phyloP scores from a whole-genome alignment of 2,797 vertebrate genomes.

The Typhlichthys eigenmanni region DNA sequence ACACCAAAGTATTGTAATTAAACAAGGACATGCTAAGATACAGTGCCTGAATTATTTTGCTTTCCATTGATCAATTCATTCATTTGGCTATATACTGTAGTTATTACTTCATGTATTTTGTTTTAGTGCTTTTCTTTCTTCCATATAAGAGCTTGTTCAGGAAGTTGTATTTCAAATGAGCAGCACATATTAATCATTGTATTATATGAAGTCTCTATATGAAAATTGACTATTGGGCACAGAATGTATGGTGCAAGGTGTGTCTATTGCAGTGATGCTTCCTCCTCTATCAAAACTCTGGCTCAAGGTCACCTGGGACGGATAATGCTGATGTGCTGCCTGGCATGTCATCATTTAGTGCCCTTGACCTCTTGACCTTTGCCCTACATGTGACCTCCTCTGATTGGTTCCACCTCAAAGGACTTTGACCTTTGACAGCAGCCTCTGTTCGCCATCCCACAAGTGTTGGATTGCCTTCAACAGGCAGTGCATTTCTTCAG shows the following conservation, averaged over 20 bases:
- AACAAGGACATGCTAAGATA: slow-evolving; percentile 71
- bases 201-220: slow-evolving; percentile 67
- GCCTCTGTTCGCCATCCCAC: not conserved
- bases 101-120: slow-evolving; percentile 76
- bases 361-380: slow-evolving; percentile 46
- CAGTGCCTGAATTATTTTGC: slow-evolving; percentile 77
- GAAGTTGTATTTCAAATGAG: slow-evolving; percentile 70
- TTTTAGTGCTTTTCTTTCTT: slow-evolving; percentile 50
- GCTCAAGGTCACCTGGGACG: slow-evolving; percentile 32
- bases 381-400: slow-evolving; percentile 51
- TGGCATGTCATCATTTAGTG: slow-evolving; percentile 43
- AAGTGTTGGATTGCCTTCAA: slow-evolving; percentile 47
- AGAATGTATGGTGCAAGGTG: slow-evolving; percentile 18
- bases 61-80: slow-evolving; percentile 83
- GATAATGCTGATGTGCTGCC: slow-evolving; percentile 48
- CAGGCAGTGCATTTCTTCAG: slow-evolving; percentile 70
- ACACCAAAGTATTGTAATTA: slow-evolving; percentile 46
- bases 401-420: slow-evolving; percentile 28
- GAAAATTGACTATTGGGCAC: slow-evolving; percentile 14
- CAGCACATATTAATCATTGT: slow-evolving; percentile 46
- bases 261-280: slow-evolving; percentile 18
- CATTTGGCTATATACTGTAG: slow-evolving; percentile 78
- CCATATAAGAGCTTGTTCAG: slow-evolving; percentile 82
- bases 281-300: slow-evolving; percentile 50
- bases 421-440: slow-evolving; percentile 26